A percentile compares a stretch with the other conserved stretches of the same genome.
phyloP scores from a whole-genome alignment of 2,113 vertebrate genomes.

The Neodontobutis hainanensis region DNA sequence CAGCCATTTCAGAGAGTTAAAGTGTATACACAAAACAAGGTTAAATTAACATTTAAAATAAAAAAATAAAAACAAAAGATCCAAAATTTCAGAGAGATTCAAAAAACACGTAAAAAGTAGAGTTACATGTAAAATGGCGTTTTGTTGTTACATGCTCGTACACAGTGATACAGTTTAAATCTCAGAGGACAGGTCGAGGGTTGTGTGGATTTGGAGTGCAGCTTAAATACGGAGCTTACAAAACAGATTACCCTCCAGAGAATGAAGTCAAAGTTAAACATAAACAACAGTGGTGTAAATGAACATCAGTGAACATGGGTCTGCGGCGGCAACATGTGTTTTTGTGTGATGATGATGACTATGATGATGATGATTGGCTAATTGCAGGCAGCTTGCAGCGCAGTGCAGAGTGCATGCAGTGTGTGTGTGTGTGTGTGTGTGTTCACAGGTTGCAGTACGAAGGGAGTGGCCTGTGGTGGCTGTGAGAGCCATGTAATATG shows the following conservation, averaged over 20 bases:
- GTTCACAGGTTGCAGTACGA: conserved; percentile 66
- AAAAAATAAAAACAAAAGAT: too few relatives aligned
- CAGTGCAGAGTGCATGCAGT: conserved; percentile 35
- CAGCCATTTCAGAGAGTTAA: too few relatives aligned
- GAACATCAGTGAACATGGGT: conserved; percentile 46
- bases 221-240: conserved; percentile 28
- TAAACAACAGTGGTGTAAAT: conserved; percentile 73
- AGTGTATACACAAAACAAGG: too few relatives aligned
- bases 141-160: conserved; percentile 3
- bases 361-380: conserved; percentile 78
- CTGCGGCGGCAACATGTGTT: conserved; percentile 47
- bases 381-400: conserved; percentile 76
- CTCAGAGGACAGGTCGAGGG: conserved; percentile 18
- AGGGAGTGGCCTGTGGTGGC: conserved; percentile 56
- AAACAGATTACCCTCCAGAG: conserved; percentile 45
- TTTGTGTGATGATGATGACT: conserved; percentile 63
- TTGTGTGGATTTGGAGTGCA: conserved; percentile 20
- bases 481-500: conserved; percentile 77
- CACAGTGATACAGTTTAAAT: background rate
- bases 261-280: conserved; percentile 53
- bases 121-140: background rate
- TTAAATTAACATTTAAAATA: too few relatives aligned
- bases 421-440: conserved; percentile 50
- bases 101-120: background rate
- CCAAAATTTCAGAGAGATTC: background rate